Percentiles rank a stretch among this genome's conserved stretches.
Evolutionary conservation across 2,888 invertebrate genomes (phyloP).

Genomic region (Gerris lacustris): DNA sequence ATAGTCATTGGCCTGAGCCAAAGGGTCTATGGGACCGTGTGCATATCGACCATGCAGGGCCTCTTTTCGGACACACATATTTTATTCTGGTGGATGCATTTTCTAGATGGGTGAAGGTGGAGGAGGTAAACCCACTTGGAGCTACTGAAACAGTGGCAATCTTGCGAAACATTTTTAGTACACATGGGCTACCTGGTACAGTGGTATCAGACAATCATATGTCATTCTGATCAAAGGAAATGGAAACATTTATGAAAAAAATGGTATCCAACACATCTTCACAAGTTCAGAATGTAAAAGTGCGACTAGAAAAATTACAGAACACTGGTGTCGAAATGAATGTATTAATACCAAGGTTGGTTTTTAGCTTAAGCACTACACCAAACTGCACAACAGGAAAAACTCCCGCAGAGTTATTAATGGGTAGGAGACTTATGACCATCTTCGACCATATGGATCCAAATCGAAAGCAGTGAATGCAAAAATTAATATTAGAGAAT

Average conservation of each 20-base stretch:
- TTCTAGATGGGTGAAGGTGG: slow-evolving; percentile 7
- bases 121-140: neutral
- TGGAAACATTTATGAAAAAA: neutral
- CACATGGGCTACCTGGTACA: slow-evolving; percentile 5
- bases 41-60: neutral
- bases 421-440: neutral
- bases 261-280: neutral
- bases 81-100: neutral
- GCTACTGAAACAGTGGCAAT: neutral
- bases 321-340: neutral
- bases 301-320: neutral
- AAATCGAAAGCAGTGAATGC: neutral
- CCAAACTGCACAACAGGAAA: neutral
- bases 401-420: neutral
- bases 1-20: slow-evolving; percentile 3
- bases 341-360: neutral
- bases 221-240: slow-evolving; percentile 5
- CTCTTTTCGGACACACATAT: neutral
- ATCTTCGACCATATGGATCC: neutral
- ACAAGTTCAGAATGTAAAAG: neutral
- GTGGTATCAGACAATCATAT: slow-evolving; percentile 12
- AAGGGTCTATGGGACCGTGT: slow-evolving; percentile 8
- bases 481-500: neutral
- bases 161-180: slow-evolving; percentile 4
- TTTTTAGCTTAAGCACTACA: neutral